Percentiles rank a stretch among this genome's conserved stretches.
These are phyloP conservation scores for Columbina picui DNA, from an alignment of 2,113 vertebrate genomes.

Conservation along the genomic window DNA sequence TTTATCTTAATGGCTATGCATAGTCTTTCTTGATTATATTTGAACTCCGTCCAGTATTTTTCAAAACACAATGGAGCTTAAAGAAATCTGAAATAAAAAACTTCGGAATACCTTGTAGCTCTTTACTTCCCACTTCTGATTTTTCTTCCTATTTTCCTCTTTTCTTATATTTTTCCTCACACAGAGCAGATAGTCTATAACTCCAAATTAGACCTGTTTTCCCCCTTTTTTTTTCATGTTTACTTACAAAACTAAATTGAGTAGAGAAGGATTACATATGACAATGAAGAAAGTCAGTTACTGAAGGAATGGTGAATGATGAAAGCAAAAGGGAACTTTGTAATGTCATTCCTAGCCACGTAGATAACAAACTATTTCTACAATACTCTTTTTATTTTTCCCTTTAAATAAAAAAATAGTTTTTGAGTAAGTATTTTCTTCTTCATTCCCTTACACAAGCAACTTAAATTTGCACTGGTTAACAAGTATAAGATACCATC, in stretches of 20 bases:
- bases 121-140: neutral
- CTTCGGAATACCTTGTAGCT: neutral
- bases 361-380: neutral
- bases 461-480: neutral
- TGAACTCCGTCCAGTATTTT: neutral
- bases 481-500: neutral
- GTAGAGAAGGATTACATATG: neutral
- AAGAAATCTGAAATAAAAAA: neutral
- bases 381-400: neutral
- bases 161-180: neutral
- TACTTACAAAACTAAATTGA: neutral
- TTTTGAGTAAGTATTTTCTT: neutral
- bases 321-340: neutral
- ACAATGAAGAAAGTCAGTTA: neutral
- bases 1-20: neutral
- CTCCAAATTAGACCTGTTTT: neutral
- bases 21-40: neutral
- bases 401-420: neutral
- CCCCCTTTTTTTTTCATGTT: neutral
- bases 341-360: neutral
- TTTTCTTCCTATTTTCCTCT: neutral
- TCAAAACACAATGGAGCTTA: neutral
- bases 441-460: neutral
- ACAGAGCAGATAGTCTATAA: neutral
- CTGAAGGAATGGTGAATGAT: neutral